Conservation (phyloP, 2,797 vertebrate genomes). For the Chanos chanos region DNA sequence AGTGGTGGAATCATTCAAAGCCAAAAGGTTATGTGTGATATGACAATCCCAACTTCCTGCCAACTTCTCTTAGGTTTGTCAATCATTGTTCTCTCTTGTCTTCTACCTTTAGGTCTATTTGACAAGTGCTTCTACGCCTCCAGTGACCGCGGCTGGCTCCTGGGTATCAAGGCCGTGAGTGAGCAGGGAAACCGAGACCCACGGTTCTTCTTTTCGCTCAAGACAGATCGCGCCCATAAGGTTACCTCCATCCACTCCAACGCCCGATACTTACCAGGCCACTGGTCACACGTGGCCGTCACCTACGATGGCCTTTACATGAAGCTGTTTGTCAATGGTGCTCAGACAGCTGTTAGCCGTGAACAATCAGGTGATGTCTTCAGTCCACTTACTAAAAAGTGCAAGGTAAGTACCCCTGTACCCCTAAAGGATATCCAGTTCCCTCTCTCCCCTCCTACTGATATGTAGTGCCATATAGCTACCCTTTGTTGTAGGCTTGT, state of each 20-base stretch:
- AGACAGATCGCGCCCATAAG: constrained; percentile 95
- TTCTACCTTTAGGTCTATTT: constrained; percentile 79
- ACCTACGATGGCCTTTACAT: constrained; percentile 89
- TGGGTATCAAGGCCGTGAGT: constrained; percentile 91
- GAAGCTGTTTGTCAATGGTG: constrained; percentile 93
- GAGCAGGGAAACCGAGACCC: constrained; percentile 92
- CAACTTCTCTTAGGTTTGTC: background rate
- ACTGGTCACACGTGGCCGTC: constrained; percentile 89
- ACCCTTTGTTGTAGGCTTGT: too few relatives aligned
- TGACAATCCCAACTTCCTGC: too few relatives aligned
- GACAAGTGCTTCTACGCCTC: constrained; percentile 99
- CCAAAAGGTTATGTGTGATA: too few relatives aligned
- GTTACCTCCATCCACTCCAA: constrained; percentile 88
- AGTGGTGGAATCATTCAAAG: too few relatives aligned
- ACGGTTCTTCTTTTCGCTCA: constrained; percentile 96
- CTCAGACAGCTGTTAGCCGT: constrained; percentile 88
- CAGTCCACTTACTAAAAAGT: constrained; percentile 91
- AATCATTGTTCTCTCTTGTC: background rate
- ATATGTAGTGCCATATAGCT: too few relatives aligned
- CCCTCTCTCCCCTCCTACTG: too few relatives aligned
- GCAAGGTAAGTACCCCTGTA: constrained; percentile 74
- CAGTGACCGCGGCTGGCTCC: constrained; percentile 93
- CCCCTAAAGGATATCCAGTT: background rate
- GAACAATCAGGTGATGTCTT: constrained; percentile 94
- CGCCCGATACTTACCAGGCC: constrained; percentile 84